These are phyloP conservation scores for Cherax quadricarinatus DNA, from an alignment of 1,140 invertebrate species.

Conservation along the genomic window DNA sequence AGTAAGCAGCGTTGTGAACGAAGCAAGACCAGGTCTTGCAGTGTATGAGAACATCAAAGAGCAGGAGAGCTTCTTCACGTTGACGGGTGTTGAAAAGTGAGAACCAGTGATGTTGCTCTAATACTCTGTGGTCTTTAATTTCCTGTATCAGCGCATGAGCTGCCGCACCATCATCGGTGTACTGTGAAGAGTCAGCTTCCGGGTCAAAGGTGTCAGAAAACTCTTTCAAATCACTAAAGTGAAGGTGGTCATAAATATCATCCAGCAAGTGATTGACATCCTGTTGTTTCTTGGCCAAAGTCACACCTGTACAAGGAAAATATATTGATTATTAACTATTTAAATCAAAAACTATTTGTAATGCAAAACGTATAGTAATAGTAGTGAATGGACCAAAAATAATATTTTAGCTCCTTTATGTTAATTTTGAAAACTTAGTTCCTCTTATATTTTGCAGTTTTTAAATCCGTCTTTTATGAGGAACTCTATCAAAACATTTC, in stretches of 20 bases:
- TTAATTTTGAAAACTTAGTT: no score
- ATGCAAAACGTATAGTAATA: neutral
- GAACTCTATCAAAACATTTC: no score
- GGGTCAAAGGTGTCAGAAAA: slow-evolving; percentile 25
- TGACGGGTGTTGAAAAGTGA: slow-evolving; percentile 67
- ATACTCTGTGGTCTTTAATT: slow-evolving; percentile 31
- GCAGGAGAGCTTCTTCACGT: slow-evolving; percentile 60
- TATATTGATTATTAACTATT: neutral
- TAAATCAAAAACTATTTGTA: neutral
- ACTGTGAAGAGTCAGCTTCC: slow-evolving; percentile 39
- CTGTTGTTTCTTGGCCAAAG: slow-evolving; percentile 48
- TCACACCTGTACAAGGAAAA: neutral
- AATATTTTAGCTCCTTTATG: no score
- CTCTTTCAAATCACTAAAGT: slow-evolving; percentile 34
- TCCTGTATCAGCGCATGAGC: slow-evolving; percentile 29
- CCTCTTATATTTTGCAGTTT: no score
- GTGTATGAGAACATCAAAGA: slow-evolving; percentile 65
- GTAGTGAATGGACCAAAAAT: no score
- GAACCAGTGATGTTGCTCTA: slow-evolving; percentile 55
- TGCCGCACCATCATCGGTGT: slow-evolving; percentile 51
- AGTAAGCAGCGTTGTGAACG: slow-evolving; percentile 47
- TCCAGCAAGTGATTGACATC: slow-evolving; percentile 60
- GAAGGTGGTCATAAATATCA: slow-evolving; percentile 28
- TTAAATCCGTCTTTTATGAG: no score
- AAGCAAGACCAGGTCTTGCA: slow-evolving; percentile 45